phyloP scores from a whole-genome alignment of 1,140 invertebrate genomes.

The Mactra quadrangularis region DNA sequence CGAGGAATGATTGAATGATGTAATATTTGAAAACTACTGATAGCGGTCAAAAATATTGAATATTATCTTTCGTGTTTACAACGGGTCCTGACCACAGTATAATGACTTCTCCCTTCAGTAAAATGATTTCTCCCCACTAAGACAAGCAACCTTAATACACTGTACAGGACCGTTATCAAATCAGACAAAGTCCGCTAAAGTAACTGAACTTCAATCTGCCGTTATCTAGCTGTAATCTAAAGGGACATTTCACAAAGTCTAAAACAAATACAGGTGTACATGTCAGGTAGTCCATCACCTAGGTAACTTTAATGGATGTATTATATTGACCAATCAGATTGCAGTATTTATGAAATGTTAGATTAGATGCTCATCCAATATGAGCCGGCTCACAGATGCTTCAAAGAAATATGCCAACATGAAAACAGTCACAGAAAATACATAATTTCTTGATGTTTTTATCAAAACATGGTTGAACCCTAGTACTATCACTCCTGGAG shows the following conservation, averaged over 20 bases:
- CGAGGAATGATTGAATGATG: conserved; percentile 45
- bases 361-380: conserved; percentile 52
- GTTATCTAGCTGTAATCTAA: conserved; percentile 57
- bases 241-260: conserved; percentile 61
- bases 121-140: not conserved
- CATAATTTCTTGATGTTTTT: too few relatives aligned
- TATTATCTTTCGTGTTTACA: conserved; percentile 56
- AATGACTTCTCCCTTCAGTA: not conserved
- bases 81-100: conserved; percentile 20
- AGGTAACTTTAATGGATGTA: conserved; percentile 50
- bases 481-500: too few relatives aligned
- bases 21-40: conserved; percentile 51
- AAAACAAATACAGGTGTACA: conserved; percentile 61
- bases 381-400: conserved; percentile 45
- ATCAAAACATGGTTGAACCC: too few relatives aligned
- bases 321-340: conserved; percentile 35
- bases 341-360: conserved; percentile 1
- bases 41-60: conserved; percentile 57
- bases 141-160: too few relatives aligned
- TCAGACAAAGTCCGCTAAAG: conserved; percentile 39
- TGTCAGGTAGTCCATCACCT: conserved; percentile 32
- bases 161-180: conserved; percentile 13
- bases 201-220: conserved; percentile 58
- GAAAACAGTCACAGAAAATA: too few relatives aligned
- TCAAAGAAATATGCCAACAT: conserved; percentile 11